These are phyloP conservation scores for Troides oblongomaculatus DNA, from an alignment of 2,888 invertebrate genomes.

Conservation along the genomic window DNA sequence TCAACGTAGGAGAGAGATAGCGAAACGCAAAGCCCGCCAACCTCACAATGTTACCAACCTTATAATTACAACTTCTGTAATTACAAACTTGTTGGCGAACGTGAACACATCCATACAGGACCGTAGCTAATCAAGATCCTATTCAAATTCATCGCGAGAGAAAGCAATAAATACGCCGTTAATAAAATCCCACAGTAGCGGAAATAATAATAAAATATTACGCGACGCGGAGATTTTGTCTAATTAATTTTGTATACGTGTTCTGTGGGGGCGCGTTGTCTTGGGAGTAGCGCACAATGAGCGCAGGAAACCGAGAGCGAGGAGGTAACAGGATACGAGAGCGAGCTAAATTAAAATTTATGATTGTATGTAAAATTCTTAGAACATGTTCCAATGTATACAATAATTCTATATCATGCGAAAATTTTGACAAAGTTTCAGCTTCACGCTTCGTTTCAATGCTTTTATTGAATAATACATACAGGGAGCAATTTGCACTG, in stretches of 20 bases:
- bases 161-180: constrained; percentile 74
- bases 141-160: constrained; percentile 72
- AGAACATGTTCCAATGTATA: constrained; percentile 64
- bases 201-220: constrained; percentile 79
- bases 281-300: constrained; percentile 76
- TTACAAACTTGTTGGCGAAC: constrained; percentile 65
- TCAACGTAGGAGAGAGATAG: constrained; percentile 64
- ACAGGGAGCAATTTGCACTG: not conserved
- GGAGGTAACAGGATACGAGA: constrained; percentile 73
- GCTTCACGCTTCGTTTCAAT: constrained; percentile 14
- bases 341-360: constrained; percentile 78
- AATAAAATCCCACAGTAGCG: constrained; percentile 72
- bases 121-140: constrained; percentile 70
- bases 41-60: constrained; percentile 64
- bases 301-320: constrained; percentile 67
- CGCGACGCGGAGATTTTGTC: constrained; percentile 73
- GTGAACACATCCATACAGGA: constrained; percentile 58
- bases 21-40: constrained; percentile 61
- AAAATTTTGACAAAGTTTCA: constrained; percentile 53
- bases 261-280: constrained; percentile 69
- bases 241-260: constrained; percentile 79
- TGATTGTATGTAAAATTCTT: constrained; percentile 79
- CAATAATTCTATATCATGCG: constrained; percentile 31
- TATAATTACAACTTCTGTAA: constrained; percentile 76
- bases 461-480: constrained; percentile 12